Evolutionary conservation across 2,113 vertebrate genomes (phyloP).

Genomic region (Brienomyrus brachyistius): DNA sequence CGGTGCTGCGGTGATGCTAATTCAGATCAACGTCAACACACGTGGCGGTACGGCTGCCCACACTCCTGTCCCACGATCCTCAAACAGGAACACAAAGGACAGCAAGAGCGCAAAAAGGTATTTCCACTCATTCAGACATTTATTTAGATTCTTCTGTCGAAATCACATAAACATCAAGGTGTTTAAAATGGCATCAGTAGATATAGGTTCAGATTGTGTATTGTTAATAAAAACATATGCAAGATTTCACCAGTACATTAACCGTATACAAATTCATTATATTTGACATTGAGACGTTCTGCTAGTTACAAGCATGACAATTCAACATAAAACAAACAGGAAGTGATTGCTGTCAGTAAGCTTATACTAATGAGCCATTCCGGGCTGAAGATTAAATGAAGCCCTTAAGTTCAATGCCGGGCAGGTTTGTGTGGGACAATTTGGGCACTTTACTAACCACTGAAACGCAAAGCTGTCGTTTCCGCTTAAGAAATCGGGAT

Average conservation of each 20-base stretch:
- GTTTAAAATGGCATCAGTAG: background rate
- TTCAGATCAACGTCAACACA: background rate
- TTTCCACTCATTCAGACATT: background rate
- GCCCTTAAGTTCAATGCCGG: background rate
- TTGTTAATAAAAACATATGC: background rate
- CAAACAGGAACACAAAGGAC: background rate
- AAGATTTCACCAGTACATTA: background rate
- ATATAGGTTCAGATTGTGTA: background rate
- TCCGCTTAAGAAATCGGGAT: background rate
- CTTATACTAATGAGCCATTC: background rate
- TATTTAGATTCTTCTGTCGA: background rate
- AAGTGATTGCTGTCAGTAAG: background rate
- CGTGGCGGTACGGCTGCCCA: background rate
- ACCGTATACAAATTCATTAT: background rate
- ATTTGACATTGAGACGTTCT: background rate
- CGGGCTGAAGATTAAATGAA: background rate
- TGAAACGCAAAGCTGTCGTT: background rate
- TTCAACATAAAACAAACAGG: background rate
- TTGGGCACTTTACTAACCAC: background rate
- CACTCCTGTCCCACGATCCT: background rate
- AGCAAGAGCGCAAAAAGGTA: background rate
- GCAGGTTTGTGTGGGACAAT: background rate
- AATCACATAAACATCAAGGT: background rate
- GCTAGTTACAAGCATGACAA: background rate
- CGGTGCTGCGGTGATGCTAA: background rate